Evolutionary conservation across 2,888 invertebrate genomes (phyloP).

Genomic region (Clistopyga incitator): DNA sequence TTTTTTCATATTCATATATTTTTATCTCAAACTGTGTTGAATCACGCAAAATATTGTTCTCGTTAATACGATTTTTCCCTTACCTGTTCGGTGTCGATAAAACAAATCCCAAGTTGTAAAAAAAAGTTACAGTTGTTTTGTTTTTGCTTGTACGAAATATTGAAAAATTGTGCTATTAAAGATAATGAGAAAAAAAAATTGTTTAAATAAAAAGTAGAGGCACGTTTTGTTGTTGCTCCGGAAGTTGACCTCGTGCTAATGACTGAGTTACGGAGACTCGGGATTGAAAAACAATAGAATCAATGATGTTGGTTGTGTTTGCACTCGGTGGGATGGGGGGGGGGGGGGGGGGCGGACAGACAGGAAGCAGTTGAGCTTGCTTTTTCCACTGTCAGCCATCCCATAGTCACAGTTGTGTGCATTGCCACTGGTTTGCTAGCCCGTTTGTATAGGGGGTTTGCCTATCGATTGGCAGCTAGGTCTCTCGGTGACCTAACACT

Average conservation of each 20-base stretch:
- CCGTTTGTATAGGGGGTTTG: conserved; percentile 65
- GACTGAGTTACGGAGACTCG: neutral
- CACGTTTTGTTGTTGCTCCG: neutral
- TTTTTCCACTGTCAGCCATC: conserved; percentile 29
- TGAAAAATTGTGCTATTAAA: no score
- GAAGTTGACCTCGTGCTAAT: neutral
- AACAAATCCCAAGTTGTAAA: no score
- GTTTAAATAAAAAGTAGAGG: neutral
- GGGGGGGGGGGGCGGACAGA: neutral
- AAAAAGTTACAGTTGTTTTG: no score
- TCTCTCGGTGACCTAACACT: conserved; percentile 82
- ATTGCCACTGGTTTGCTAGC: conserved; percentile 28
- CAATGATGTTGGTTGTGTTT: neutral
- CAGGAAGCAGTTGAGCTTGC: conserved; percentile 38
- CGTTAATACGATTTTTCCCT: no score
- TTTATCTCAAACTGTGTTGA: no score
- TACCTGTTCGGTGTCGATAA: no score
- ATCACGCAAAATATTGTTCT: no score
- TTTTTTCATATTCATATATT: no score
- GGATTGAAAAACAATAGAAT: conserved; percentile 42
- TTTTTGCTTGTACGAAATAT: no score
- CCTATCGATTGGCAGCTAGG: conserved; percentile 79
- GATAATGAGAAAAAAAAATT: neutral
- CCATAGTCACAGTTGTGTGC: conserved; percentile 34
- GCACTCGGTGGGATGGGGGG: neutral